These are phyloP conservation scores for Micrasema longulum DNA, from an alignment of 1,140 invertebrate species.

Conservation along the genomic window DNA sequence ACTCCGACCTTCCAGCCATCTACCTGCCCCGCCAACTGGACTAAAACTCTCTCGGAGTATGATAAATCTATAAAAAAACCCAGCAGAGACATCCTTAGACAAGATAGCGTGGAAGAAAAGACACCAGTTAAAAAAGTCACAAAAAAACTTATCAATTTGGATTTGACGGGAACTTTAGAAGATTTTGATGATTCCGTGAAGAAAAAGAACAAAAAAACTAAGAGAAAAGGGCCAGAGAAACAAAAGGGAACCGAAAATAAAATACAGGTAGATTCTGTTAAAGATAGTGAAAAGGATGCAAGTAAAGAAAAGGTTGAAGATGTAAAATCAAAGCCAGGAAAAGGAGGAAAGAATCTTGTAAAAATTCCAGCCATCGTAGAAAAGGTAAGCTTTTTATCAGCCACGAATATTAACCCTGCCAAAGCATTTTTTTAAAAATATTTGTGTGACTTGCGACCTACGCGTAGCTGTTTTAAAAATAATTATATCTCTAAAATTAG, in stretches of 20 bases:
- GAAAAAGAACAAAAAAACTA: slow-evolving; percentile 62
- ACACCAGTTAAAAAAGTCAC: slow-evolving; percentile 44
- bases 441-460: too few relatives aligned
- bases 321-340: slow-evolving; percentile 39
- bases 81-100: slow-evolving; percentile 27
- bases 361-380: slow-evolving; percentile 62
- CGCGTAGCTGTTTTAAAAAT: too few relatives aligned
- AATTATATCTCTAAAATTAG: too few relatives aligned
- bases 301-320: slow-evolving; percentile 51
- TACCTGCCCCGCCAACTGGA: slow-evolving; percentile 61
- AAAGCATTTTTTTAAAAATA: too few relatives aligned
- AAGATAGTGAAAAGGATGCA: slow-evolving; percentile 56
- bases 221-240: slow-evolving; percentile 62
- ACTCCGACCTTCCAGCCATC: slow-evolving; percentile 54
- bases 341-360: slow-evolving; percentile 52
- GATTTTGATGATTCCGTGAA: slow-evolving; percentile 68
- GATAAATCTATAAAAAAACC: slow-evolving; percentile 37
- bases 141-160: slow-evolving; percentile 60
- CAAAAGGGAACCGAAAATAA: slow-evolving; percentile 52
- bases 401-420: too few relatives aligned
- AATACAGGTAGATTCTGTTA: slow-evolving; percentile 45
- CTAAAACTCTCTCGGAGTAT: slow-evolving; percentile 54
- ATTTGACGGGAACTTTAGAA: slow-evolving; percentile 64
- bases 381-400: slow-evolving; percentile 62
- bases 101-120: slow-evolving; percentile 30